These are phyloP conservation scores for Limenitis camilla DNA, from an alignment of 2,888 invertebrate genomes.

Conservation along the genomic window DNA sequence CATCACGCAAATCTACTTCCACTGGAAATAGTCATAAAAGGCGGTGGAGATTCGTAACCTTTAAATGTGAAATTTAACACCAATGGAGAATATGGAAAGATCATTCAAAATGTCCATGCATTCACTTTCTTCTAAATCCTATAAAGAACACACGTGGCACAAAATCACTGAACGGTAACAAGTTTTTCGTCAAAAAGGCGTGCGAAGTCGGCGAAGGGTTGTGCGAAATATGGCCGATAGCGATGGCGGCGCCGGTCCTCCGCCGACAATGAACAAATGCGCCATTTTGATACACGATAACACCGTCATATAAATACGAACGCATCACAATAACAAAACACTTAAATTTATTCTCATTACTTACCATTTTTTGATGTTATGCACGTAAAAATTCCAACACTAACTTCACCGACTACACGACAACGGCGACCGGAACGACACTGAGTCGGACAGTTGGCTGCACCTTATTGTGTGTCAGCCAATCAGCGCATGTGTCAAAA, in stretches of 20 bases:
- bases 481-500: slow-evolving; percentile 73
- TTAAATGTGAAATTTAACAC: slow-evolving; percentile 71
- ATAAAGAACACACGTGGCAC: slow-evolving; percentile 64
- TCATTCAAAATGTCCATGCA: slow-evolving; percentile 3
- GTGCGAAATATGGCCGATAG: slow-evolving; percentile 66
- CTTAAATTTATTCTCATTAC: slow-evolving; percentile 60
- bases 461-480: slow-evolving; percentile 51
- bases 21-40: slow-evolving; percentile 55
- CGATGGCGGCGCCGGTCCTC: slow-evolving; percentile 68
- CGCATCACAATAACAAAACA: slow-evolving; percentile 50
- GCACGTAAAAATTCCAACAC: slow-evolving; percentile 71
- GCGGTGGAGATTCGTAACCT: slow-evolving; percentile 59
- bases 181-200: slow-evolving; percentile 65
- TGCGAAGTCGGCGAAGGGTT: slow-evolving; percentile 63
- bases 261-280: slow-evolving; percentile 45
- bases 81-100: slow-evolving; percentile 29
- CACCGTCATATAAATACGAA: slow-evolving; percentile 35
- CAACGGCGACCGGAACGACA: slow-evolving; percentile 72
- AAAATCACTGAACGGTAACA: slow-evolving; percentile 71
- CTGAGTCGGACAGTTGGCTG: slow-evolving; percentile 67
- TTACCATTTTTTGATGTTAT: slow-evolving; percentile 74
- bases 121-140: slow-evolving; percentile 8
- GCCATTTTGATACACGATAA: slow-evolving; percentile 31
- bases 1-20: slow-evolving; percentile 28
- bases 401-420: slow-evolving; percentile 70